These are phyloP conservation scores for Sebastes itinus DNA, from an alignment of 2,797 vertebrate genomes.

Conservation along the genomic window DNA sequence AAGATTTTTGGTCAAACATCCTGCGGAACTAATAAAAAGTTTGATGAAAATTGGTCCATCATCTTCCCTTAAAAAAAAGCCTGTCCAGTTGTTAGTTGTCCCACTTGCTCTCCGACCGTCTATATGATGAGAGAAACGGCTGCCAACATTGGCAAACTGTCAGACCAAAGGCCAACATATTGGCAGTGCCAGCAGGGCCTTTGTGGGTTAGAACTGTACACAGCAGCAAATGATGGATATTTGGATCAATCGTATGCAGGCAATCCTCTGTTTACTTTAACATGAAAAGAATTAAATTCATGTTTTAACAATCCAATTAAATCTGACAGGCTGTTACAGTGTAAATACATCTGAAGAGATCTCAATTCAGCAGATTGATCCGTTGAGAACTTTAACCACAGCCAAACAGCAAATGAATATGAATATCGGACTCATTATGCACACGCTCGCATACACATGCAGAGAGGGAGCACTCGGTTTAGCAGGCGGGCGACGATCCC, in stretches of 20 bases:
- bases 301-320: conserved; percentile 43
- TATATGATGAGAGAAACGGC: conserved; percentile 18
- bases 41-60: neutral
- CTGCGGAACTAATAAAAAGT: neutral
- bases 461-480: conserved; percentile 5
- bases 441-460: neutral
- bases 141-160: conserved; percentile 53
- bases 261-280: conserved; percentile 44
- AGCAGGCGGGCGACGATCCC: conserved; percentile 22
- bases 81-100: neutral
- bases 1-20: neutral
- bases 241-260: conserved; percentile 46
- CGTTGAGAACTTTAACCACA: conserved; percentile 1
- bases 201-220: conserved; percentile 4
- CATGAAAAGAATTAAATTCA: conserved; percentile 37
- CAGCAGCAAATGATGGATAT: conserved; percentile 35
- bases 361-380: conserved; percentile 29
- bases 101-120: neutral
- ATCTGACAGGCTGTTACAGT: conserved; percentile 14
- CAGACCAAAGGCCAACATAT: conserved; percentile 29
- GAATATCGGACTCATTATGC: conserved; percentile 31
- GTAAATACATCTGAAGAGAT: conserved; percentile 39
- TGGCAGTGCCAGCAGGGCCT: conserved; percentile 12
- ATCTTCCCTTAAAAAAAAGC: neutral
- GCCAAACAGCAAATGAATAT: conserved; percentile 33